These are phyloP conservation scores for Champsocephalus gunnari DNA, from an alignment of 2,797 vertebrate species.

Conservation along the genomic window DNA sequence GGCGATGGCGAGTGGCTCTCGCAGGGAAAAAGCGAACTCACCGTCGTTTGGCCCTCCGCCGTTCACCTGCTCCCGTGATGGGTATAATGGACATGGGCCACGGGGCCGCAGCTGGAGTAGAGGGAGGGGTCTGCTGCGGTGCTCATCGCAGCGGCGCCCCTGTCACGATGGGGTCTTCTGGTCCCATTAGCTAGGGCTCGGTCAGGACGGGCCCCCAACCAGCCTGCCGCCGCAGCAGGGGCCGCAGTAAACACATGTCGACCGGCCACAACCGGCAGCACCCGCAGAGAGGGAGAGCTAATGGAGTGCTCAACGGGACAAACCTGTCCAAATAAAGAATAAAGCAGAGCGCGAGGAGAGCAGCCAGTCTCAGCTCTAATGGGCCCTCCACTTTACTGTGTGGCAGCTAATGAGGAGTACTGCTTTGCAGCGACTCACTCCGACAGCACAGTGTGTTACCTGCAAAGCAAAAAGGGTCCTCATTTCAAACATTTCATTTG, in stretches of 20 bases:
- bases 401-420: slow-evolving; percentile 71
- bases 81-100: slow-evolving; percentile 81
- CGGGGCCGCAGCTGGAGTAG: slow-evolving; percentile 81
- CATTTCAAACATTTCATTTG: slow-evolving; percentile 22
- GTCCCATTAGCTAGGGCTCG: slow-evolving; percentile 84
- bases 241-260: slow-evolving; percentile 87
- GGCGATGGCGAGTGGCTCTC: slow-evolving; percentile 71
- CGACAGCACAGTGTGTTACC: slow-evolving; percentile 55
- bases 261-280: slow-evolving; percentile 79
- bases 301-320: slow-evolving; percentile 79
- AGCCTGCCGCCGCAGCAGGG: slow-evolving; percentile 82
- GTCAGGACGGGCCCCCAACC: slow-evolving; percentile 80
- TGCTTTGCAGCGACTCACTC: slow-evolving; percentile 68
- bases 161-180: slow-evolving; percentile 76
- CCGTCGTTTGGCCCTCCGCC: slow-evolving; percentile 73
- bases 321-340: slow-evolving; percentile 83
- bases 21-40: slow-evolving; percentile 69
- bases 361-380: slow-evolving; percentile 75
- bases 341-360: slow-evolving; percentile 65
- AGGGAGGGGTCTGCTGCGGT: slow-evolving; percentile 63
- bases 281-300: slow-evolving; percentile 73
- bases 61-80: slow-evolving; percentile 87
- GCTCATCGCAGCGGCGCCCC: slow-evolving; percentile 63
- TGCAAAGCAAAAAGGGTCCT: slow-evolving; percentile 30
- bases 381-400: slow-evolving; percentile 71